Evolutionary conservation across 2,113 vertebrate species (phyloP).

Genomic region (Maccullochella peelii): DNA sequence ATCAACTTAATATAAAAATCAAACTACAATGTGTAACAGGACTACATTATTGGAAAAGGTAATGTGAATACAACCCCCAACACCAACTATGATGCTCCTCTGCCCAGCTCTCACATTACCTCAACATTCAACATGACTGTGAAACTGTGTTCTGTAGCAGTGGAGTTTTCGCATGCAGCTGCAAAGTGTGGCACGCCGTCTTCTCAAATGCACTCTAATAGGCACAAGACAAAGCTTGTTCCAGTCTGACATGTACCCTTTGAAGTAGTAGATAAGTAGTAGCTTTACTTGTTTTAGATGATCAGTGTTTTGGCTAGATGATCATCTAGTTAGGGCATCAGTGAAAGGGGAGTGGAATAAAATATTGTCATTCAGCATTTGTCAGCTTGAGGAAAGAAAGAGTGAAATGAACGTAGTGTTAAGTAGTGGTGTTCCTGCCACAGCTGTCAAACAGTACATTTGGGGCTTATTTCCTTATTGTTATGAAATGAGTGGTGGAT

Average conservation of each 20-base stretch:
- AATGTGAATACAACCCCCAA: background rate
- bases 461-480: background rate
- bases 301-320: background rate
- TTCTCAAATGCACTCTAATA: constrained; percentile 6
- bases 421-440: background rate
- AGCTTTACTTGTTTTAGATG: background rate
- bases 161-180: background rate
- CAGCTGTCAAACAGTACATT: background rate
- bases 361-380: background rate
- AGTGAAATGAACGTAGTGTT: background rate
- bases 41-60: background rate
- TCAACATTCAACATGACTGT: background rate
- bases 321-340: no score
- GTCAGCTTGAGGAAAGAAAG: background rate
- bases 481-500: no score
- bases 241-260: background rate
- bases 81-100: background rate
- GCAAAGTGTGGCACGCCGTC: background rate
- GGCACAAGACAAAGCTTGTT: background rate
- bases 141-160: background rate
- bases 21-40: background rate
- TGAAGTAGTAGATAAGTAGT: background rate
- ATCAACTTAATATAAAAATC: background rate
- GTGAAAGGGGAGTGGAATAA: background rate
- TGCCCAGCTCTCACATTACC: background rate